A percentile compares a stretch with the other conserved stretches of the same genome.
Conservation (phyloP, 1,140 invertebrate genomes). For the Thrips palmi region DNA sequence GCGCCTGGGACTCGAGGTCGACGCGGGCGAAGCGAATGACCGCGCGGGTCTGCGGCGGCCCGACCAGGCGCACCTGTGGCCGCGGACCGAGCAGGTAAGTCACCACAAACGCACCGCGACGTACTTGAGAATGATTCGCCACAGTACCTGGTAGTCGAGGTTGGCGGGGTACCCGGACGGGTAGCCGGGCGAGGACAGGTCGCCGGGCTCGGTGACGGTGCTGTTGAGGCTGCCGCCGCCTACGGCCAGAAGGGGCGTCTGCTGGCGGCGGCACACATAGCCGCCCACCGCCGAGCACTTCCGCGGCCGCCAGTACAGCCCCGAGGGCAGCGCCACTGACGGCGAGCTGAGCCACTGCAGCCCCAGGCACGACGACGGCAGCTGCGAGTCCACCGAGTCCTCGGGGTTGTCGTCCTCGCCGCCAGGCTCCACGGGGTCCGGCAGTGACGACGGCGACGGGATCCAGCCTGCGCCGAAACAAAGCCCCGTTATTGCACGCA, state of each 20-base stretch:
- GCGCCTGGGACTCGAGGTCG: constrained; percentile 48
- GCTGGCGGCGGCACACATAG: constrained; percentile 48
- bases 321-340: constrained; percentile 33
- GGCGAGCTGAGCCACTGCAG: constrained; percentile 40
- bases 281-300: constrained; percentile 36
- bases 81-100: too few relatives aligned
- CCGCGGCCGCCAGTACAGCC: constrained; percentile 39
- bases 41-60: constrained; percentile 36
- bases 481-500: too few relatives aligned
- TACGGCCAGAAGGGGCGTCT: too few relatives aligned
- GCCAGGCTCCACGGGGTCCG: too few relatives aligned
- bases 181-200: constrained; percentile 38
- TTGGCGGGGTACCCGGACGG: constrained; percentile 46
- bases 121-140: neutral
- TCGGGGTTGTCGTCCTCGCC: too few relatives aligned
- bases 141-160: constrained; percentile 42
- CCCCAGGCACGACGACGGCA: constrained; percentile 30
- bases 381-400: too few relatives aligned
- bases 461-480: too few relatives aligned
- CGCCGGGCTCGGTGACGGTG: constrained; percentile 30
- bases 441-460: too few relatives aligned
- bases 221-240: constrained; percentile 25
- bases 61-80: constrained; percentile 34
- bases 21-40: constrained; percentile 43
- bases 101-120: too few relatives aligned